phyloP scores from a whole-genome alignment of 2,113 vertebrate genomes.

The Talpa occidentalis region DNA sequence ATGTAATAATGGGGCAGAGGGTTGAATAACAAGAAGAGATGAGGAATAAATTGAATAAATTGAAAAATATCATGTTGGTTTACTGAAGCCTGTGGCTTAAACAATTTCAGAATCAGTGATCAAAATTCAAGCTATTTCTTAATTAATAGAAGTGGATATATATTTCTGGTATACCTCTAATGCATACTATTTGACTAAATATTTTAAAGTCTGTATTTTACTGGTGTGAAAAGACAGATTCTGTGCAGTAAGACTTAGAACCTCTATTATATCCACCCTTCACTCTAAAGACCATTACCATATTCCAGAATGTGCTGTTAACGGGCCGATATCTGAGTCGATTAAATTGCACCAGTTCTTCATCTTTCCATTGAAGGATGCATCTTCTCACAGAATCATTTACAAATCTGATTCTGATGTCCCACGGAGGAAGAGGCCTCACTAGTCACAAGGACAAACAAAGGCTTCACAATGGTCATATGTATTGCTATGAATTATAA shows the following conservation, averaged over 20 bases:
- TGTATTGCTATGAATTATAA: neutral
- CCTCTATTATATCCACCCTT: neutral
- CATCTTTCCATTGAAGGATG: constrained; percentile 59
- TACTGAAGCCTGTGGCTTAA: neutral
- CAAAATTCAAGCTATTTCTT: neutral
- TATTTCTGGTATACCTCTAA: neutral
- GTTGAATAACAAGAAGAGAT: neutral
- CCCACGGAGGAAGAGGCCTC: constrained; percentile 83
- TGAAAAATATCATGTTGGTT: neutral
- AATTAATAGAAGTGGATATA: neutral
- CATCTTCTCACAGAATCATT: constrained; percentile 70
- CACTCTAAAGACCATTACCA: constrained; percentile 77
- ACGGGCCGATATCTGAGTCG: constrained; percentile 79
- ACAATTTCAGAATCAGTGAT: neutral
- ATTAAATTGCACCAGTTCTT: constrained; percentile 15
- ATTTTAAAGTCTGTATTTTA: neutral
- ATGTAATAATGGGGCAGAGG: neutral
- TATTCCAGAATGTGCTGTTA: constrained; percentile 71
- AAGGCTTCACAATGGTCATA: accelerated
- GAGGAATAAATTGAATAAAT: constrained; percentile 16
- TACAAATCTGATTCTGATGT: constrained; percentile 77
- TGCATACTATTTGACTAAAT: neutral
- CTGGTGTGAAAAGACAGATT: neutral
- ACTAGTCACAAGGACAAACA: constrained; percentile 78
- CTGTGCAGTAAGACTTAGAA: neutral